These are phyloP conservation scores for Noctua janthina DNA, from an alignment of 2,888 invertebrate species.

Conservation along the genomic window DNA sequence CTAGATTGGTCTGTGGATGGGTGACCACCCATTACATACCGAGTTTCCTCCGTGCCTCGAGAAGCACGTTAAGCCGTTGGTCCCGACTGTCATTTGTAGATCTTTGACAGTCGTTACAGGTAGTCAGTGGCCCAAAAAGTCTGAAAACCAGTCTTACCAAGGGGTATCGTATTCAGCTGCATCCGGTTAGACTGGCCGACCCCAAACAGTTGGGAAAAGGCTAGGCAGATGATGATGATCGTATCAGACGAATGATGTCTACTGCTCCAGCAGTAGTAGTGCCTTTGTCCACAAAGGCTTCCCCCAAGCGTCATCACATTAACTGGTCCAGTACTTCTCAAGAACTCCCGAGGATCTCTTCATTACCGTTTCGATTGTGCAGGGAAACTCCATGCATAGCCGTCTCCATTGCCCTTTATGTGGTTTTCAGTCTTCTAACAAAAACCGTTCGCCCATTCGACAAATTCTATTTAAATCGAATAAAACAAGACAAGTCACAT, in stretches of 20 bases:
- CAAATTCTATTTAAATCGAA: neutral
- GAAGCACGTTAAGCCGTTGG: no score
- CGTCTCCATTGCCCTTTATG: neutral
- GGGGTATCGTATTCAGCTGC: no score
- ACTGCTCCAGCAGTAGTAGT: neutral
- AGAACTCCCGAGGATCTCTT: neutral
- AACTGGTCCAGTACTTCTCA: neutral
- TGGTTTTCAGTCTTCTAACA: neutral
- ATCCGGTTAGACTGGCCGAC: no score
- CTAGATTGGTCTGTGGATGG: no score
- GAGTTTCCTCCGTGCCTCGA: no score
- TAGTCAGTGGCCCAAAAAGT: no score
- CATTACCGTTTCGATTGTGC: neutral
- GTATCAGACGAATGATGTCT: neutral
- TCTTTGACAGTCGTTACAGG: no score
- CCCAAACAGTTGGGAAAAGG: no score
- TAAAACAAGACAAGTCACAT: constrained; percentile 22
- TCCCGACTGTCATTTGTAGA: no score
- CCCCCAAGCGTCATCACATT: neutral
- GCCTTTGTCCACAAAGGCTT: neutral
- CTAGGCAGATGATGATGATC: neutral
- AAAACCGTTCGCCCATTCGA: no score
- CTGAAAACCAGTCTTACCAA: no score
- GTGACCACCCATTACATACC: no score
- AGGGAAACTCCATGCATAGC: neutral